Evolutionary conservation across 2,888 invertebrate genomes (phyloP).

Genomic region (Nemotelus pantherinus): DNA sequence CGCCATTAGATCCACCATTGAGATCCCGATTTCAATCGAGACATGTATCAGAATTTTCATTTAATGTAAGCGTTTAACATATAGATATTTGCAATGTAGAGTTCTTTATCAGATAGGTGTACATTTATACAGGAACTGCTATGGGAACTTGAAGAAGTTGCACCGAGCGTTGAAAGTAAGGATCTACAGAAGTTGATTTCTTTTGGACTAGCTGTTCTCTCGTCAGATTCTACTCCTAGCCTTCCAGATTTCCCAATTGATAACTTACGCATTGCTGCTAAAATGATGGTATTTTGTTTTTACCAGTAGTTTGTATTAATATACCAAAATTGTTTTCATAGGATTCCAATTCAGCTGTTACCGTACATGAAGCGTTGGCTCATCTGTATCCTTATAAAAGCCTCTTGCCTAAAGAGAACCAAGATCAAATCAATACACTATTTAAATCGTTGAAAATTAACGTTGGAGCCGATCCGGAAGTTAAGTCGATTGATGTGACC

Average conservation of each 20-base stretch:
- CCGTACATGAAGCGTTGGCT: constrained; percentile 75
- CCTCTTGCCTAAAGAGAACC: constrained; percentile 81
- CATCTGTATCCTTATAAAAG: constrained; percentile 85
- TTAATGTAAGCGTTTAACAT: constrained; percentile 53
- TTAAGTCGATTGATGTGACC: constrained; percentile 16
- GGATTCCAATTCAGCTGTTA: constrained; percentile 75
- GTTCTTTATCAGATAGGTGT: constrained; percentile 27
- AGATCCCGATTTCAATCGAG: constrained; percentile 94
- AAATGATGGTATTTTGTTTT: constrained; percentile 57
- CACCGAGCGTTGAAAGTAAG: constrained; percentile 67
- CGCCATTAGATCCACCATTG: constrained; percentile 94
- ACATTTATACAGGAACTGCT: constrained; percentile 29
- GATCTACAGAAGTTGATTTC: constrained; percentile 68
- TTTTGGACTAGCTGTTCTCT: constrained; percentile 81
- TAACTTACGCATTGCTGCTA: constrained; percentile 74
- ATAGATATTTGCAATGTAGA: not conserved
- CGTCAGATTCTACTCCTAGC: constrained; percentile 74
- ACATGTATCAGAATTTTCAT: constrained; percentile 71
- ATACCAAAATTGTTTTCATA: constrained; percentile 59
- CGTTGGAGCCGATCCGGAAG: constrained; percentile 42
- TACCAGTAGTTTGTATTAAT: not conserved
- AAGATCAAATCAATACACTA: constrained; percentile 76
- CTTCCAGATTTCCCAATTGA: constrained; percentile 93
- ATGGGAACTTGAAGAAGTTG: constrained; percentile 62
- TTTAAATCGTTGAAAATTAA: constrained; percentile 71